Evolutionary conservation across 2,113 vertebrate species (phyloP), one percentile per base, ranked within the genome.

Genomic region (Callaeas wilsoni): DNA sequence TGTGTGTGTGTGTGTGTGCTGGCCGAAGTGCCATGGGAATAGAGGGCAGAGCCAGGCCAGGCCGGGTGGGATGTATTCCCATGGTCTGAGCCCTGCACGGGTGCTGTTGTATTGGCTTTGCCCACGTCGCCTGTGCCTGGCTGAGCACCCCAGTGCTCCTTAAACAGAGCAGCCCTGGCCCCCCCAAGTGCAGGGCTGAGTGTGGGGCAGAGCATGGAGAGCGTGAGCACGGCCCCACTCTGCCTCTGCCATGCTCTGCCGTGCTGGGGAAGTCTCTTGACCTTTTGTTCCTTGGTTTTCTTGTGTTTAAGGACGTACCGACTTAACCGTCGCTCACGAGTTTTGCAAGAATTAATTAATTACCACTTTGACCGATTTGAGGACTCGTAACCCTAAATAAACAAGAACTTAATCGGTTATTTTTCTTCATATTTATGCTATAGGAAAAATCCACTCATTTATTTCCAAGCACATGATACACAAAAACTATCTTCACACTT

Each of bases 401-500:
- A 47, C 23, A 74, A 39, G 63, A 89, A 52, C 35, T 27, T 77
- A 67, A 86, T 80, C 42, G 56, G 30, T 86, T 95, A 37, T 93
- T 96, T 96, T 92, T 81, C 56, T 84, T 90, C 14, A 8, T 93
- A 75, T 90, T 90, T 86, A 42, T 83, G 39, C 59, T 85, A 30
- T 63, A 71, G 85, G 82, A 93, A 84, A 92, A 91, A 93, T 64
- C 71, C 49, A 93, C 90, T 87, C 63, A 46, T 96, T 90, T 93
- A 82, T 96, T 96, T 95, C 85, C 56, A 86, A 94, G 90, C 44
- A 2, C 57, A 37, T 56, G 88, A 94, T 92, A 91, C 68, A 63
- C 59, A 68, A 83, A 92, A 96, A 90, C 79, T 78, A 91, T 89
- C 83, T 96, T 96, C 90, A 90, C 93, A 94, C 94, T 97, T 96